Evolutionary conservation across 1,140 invertebrate species (phyloP).

Genomic region (Leptinotarsa texana): DNA sequence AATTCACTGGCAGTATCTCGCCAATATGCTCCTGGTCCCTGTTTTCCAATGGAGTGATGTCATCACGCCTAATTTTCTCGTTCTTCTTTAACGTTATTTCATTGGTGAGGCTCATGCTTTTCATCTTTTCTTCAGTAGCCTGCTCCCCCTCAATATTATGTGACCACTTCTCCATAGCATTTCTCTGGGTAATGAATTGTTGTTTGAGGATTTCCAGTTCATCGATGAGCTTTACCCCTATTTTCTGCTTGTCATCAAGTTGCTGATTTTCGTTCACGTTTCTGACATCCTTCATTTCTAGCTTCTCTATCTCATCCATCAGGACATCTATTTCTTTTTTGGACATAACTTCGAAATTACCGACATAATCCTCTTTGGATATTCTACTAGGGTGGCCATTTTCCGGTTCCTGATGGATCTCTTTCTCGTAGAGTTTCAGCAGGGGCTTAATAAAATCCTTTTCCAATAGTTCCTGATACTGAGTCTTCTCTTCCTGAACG

Average conservation of each 20-base stretch:
- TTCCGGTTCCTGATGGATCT: constrained; percentile 38
- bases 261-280: neutral
- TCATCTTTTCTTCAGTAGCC: neutral
- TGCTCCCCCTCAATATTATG: too few species aligned
- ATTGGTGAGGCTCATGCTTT: neutral
- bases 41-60: constrained; percentile 40
- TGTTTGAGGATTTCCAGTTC: neutral
- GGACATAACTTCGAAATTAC: constrained; percentile 41
- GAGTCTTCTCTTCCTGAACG: constrained; percentile 40
- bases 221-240: neutral
- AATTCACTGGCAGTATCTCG: constrained; percentile 51
- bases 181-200: neutral
- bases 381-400: constrained; percentile 40
- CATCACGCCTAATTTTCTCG: constrained; percentile 41
- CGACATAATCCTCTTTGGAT: constrained; percentile 50
- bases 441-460: constrained; percentile 51
- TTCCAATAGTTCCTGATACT: constrained; percentile 49
- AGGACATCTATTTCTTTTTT: constrained; percentile 45
- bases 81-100: neutral
- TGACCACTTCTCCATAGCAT: neutral
- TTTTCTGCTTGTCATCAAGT: neutral
- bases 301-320: constrained; percentile 28
- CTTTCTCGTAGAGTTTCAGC: constrained; percentile 47
- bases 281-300: neutral
- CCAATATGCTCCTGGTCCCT: constrained; percentile 52